Conservation (phyloP, 2,888 invertebrate species). For the Melangyna quadrimaculata region DNA sequence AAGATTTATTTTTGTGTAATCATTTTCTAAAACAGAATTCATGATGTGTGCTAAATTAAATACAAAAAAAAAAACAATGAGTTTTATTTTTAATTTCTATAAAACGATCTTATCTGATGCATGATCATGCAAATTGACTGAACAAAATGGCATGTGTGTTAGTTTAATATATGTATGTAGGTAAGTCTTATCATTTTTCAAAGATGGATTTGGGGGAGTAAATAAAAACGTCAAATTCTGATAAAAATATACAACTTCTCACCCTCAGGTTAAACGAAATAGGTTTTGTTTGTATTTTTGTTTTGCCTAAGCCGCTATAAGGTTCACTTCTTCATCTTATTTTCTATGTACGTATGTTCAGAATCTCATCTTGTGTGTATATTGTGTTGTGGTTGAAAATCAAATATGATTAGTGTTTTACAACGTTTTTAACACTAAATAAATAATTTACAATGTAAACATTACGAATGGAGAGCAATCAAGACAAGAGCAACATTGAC, state of each 20-base stretch:
- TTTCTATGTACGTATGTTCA: background rate
- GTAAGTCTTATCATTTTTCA: constrained; percentile 51
- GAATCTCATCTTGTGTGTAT: constrained; percentile 14
- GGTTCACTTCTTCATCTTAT: constrained; percentile 13
- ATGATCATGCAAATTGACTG: constrained; percentile 19
- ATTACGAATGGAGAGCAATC: constrained; percentile 48
- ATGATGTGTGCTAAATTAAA: background rate
- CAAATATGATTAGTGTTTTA: constrained; percentile 71
- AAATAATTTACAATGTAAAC: constrained; percentile 70
- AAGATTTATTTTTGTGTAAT: background rate
- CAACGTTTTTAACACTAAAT: constrained; percentile 71
- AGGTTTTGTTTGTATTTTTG: constrained; percentile 35
- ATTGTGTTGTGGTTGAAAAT: constrained; percentile 48
- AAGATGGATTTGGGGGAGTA: constrained; percentile 69
- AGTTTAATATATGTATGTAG: background rate
- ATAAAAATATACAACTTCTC: constrained; percentile 69
- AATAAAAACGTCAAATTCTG: constrained; percentile 70
- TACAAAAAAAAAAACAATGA: background rate
- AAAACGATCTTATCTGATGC: background rate
- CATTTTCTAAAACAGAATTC: background rate
- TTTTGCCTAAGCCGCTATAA: constrained; percentile 12
- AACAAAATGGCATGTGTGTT: constrained; percentile 43
- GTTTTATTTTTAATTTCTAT: background rate
- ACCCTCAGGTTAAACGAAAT: constrained; percentile 45
- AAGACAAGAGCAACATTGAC: constrained; percentile 18